Percentiles rank a stretch among this genome's conserved stretches.
phyloP scores from a whole-genome alignment of 2,113 vertebrate genomes.

The Chlorodrepanis virens region DNA sequence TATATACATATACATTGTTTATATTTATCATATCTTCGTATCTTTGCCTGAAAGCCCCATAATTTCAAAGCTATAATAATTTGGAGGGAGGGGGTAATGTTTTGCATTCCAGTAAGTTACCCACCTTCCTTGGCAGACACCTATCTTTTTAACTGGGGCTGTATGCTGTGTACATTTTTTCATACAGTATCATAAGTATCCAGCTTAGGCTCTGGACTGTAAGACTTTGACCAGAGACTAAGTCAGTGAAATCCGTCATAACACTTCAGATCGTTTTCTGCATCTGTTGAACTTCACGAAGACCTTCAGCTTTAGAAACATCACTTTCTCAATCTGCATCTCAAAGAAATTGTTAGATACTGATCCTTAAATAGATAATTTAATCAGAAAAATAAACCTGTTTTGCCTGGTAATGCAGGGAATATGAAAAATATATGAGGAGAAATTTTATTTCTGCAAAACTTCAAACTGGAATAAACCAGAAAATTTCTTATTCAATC shows the following conservation, averaged over 20 bases:
- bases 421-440: neutral
- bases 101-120: neutral
- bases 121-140: neutral
- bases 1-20: neutral
- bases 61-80: neutral
- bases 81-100: neutral
- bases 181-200: neutral
- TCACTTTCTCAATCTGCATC: neutral
- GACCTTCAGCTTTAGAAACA: neutral
- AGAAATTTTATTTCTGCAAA: neutral
- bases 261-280: neutral
- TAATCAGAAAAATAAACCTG: neutral
- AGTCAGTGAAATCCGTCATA: neutral
- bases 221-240: neutral
- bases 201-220: accelerated
- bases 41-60: neutral
- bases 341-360: neutral
- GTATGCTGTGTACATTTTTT: neutral
- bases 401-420: neutral
- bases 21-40: neutral
- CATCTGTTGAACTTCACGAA: neutral
- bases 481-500: neutral
- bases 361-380: neutral
- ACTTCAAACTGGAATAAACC: neutral
- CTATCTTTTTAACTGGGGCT: neutral